Conservation (phyloP, 2,113 vertebrate species). For the Carassius auratus region DNA sequence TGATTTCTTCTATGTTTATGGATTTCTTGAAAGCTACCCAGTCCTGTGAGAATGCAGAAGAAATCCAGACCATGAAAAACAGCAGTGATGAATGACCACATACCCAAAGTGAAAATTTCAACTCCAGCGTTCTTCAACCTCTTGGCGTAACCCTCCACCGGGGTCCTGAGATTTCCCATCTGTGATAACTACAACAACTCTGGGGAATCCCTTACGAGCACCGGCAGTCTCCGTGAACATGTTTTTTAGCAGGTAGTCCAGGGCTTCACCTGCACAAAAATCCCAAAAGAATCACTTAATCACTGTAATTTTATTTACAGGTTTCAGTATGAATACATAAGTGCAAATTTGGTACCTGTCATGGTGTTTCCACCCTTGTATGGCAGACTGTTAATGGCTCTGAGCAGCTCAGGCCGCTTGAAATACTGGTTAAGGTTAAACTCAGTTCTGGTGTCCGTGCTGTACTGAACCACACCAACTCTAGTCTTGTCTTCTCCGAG, state of each 20-base stretch:
- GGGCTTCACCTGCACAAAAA: slow-evolving; percentile 82
- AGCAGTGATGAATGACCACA: slow-evolving; percentile 39
- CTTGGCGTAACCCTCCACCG: slow-evolving; percentile 83
- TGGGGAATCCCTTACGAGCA: slow-evolving; percentile 87
- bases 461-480: slow-evolving; percentile 92
- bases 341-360: slow-evolving; percentile 77
- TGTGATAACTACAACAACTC: slow-evolving; percentile 90
- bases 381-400: slow-evolving; percentile 85
- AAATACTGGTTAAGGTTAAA: slow-evolving; percentile 86
- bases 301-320: background rate
- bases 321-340: background rate
- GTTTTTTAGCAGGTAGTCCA: slow-evolving; percentile 83
- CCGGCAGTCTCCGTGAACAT: slow-evolving; percentile 84
- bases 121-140: slow-evolving; percentile 86
- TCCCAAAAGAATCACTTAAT: background rate
- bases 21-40: slow-evolving; percentile 12
- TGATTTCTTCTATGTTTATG: background rate
- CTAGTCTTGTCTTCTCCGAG: slow-evolving; percentile 88
- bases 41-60: background rate
- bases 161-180: slow-evolving; percentile 89
- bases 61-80: background rate
- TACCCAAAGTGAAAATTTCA: slow-evolving; percentile 95
- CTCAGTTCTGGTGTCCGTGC: slow-evolving; percentile 83
- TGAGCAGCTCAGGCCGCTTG: slow-evolving; percentile 79
- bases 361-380: slow-evolving; percentile 89